Evolutionary conservation across 1,140 invertebrate genomes (phyloP).

Genomic region (Ctenoplectra terminalis): DNA sequence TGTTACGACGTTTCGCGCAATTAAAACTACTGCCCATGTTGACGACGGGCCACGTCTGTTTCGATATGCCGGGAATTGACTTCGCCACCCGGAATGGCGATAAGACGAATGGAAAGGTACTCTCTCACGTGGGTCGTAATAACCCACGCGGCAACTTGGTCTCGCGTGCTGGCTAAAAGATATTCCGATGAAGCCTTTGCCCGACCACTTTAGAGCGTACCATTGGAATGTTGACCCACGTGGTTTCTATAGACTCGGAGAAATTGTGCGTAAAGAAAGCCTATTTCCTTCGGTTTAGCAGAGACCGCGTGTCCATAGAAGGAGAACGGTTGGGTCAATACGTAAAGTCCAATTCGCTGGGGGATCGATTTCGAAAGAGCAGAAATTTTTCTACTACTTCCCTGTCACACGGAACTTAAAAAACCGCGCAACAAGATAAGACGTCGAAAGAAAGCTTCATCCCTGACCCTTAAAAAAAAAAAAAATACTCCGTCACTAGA

Average conservation of each 20-base stretch:
- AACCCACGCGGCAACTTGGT: background rate
- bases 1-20: constrained; percentile 5
- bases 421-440: background rate
- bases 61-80: constrained; percentile 17
- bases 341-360: too few species aligned
- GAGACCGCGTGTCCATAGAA: background rate
- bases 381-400: too few species aligned
- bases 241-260: background rate
- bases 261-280: constrained; percentile 4
- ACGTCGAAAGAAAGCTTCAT: background rate
- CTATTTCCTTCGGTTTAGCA: background rate
- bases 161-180: background rate
- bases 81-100: constrained; percentile 19
- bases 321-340: too few species aligned
- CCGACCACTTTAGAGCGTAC: background rate
- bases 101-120: background rate
- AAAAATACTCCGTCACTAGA: background rate
- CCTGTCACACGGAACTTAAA: background rate
- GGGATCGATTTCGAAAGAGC: background rate
- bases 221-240: background rate
- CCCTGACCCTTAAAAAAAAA: background rate
- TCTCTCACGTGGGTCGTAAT: constrained; percentile 4
- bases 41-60: background rate
- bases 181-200: background rate
- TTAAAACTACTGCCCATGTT: constrained; percentile 9